These are phyloP conservation scores for Adelognathus sp. DNA, from an alignment of 2,888 invertebrate genomes.

Conservation along the genomic window DNA sequence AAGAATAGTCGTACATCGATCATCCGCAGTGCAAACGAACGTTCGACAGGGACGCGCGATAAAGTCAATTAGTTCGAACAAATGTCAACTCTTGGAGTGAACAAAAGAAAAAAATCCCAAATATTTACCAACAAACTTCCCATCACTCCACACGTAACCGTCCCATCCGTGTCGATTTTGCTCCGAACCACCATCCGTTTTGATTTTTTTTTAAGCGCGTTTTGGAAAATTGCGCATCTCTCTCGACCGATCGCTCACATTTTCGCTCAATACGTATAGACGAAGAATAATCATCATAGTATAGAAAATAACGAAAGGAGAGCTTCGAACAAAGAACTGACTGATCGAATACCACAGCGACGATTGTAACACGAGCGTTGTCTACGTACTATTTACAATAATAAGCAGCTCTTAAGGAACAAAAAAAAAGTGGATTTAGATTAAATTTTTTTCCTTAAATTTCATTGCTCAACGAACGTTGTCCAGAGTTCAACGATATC, in stretches of 20 bases:
- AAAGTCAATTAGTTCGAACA: not conserved
- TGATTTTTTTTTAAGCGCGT: not conserved
- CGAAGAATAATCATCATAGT: constrained; percentile 12
- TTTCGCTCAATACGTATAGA: constrained; percentile 27
- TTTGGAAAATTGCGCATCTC: constrained; percentile 14
- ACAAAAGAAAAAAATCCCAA: too few relatives aligned
- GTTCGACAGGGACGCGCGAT: constrained; percentile 1
- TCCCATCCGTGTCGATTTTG: too few relatives aligned
- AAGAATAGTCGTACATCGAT: not conserved
- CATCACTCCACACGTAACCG: too few relatives aligned
- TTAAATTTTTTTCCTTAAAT: not conserved
- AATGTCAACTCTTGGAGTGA: too few relatives aligned
- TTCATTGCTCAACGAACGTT: not conserved
- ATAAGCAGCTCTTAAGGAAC: constrained; percentile 4
- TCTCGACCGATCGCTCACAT: constrained; percentile 24
- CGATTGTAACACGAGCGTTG: constrained; percentile 18
- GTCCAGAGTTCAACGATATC: constrained; percentile 11
- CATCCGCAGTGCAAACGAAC: not conserved
- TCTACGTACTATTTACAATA: not conserved
- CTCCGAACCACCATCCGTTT: too few relatives aligned
- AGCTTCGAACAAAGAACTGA: constrained; percentile 23
- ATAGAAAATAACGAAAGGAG: constrained; percentile 1
- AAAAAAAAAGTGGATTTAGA: too few relatives aligned
- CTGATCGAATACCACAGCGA: not conserved
- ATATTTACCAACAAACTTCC: too few relatives aligned